Evolutionary conservation across 2,888 invertebrate species (phyloP), one percentile per base, ranked within the genome.

Genomic region (Torymus auratus): DNA sequence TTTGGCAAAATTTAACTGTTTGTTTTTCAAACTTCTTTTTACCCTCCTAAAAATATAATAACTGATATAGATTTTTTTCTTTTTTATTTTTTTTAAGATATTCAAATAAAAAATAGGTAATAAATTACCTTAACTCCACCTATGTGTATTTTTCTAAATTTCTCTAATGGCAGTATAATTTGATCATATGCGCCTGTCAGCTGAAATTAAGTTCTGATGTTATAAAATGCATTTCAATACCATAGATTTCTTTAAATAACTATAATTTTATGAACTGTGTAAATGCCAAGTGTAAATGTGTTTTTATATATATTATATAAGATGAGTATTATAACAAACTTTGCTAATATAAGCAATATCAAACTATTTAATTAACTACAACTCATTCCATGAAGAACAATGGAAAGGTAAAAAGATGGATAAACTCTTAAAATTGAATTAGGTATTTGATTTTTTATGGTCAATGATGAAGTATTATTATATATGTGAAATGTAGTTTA

Each of bases 21-120:
- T 99, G 98, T 91, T 99, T 99, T 90, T 99, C 98, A 92, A 98
- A 99, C 91, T 98, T 98, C 92, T 99, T 98, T 92, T 98, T 98
- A 78, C 96, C 96, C 87, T 96, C 96, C 95, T 96, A 92, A 13
- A 92, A 91, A 83, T 50, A 71, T 53, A 73, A 80, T 62, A n/a
- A 78, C 17, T 61, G 72, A 55, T 52, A 65, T 41, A 56, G 60
- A 20, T 20, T 52, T 4, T 28, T 60, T 70, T 50, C 3, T 61
- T 50, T 73, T 1, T 20, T 52, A 2, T 28, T 60, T 70, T 50
- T 7, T 61, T 50, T 73, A 53, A n/a, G 41, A 17, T 17, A 13
- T n/a, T 50, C 5, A 7, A 17, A 15, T 55, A 64, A 10, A 64
- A 72, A 13, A 60, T 28, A 13, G 52, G 65, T 72, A 70, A 76